Percentiles rank a stretch among this genome's conserved stretches.
Conservation (phyloP, 2,113 vertebrate genomes). For the Phoxinus phoxinus region DNA sequence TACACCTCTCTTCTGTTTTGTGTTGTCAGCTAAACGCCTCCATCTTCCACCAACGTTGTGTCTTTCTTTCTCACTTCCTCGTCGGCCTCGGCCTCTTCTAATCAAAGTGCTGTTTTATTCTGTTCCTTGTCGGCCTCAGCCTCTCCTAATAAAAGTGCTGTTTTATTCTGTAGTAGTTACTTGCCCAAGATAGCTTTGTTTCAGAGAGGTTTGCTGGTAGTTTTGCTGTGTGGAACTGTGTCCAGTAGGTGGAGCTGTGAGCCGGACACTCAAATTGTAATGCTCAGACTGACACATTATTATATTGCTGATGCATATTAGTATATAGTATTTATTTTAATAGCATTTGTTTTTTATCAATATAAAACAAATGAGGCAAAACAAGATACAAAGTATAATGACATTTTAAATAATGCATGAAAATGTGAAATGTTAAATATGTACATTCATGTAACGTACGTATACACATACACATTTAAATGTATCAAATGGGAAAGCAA, state of each 20-base stretch:
- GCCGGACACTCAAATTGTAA: neutral
- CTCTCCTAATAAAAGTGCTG: neutral
- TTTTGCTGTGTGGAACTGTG: neutral
- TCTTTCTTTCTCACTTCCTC: neutral
- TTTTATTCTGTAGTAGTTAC: neutral
- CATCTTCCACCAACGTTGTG: neutral
- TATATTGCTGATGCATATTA: neutral
- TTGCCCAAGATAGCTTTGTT: neutral
- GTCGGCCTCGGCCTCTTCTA: neutral
- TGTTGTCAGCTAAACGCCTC: neutral
- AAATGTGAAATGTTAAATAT: too few relatives aligned
- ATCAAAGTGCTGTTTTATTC: neutral
- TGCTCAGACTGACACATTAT: neutral
- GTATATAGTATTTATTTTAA: neutral
- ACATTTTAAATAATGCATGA: too few relatives aligned
- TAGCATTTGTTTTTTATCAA: neutral
- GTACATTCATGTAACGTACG: too few relatives aligned
- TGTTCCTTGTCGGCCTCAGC: too few relatives aligned
- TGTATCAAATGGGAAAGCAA: too few relatives aligned
- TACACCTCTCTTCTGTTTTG: neutral
- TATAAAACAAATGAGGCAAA: neutral
- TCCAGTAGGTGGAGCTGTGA: neutral
- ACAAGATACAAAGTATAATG: neutral
- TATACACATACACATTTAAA: neutral
- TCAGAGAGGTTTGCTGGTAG: slow-evolving; percentile 1